Percentiles rank a stretch among this genome's conserved stretches.
Evolutionary conservation across 2,113 vertebrate genomes (phyloP).

Genomic region (Vombatus ursinus): DNA sequence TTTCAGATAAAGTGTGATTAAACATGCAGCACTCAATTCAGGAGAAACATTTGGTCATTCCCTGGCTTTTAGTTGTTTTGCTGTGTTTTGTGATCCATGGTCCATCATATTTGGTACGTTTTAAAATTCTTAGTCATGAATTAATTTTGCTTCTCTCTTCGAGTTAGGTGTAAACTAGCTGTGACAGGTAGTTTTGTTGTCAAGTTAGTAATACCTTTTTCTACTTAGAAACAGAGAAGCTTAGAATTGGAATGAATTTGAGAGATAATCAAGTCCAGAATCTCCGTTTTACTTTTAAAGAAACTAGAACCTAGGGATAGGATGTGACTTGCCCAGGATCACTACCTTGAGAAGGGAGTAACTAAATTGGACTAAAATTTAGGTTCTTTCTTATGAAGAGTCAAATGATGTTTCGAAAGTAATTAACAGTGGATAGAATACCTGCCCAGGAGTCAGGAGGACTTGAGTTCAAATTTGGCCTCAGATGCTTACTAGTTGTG

Average conservation of each 20-base stretch:
- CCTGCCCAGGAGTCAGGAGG: not conserved
- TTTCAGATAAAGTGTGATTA: slow-evolving; percentile 23
- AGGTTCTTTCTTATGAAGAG: not conserved
- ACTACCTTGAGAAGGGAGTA: not conserved
- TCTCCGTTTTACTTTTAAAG: not conserved
- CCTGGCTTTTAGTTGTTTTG: slow-evolving; percentile 25
- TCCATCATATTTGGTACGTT: slow-evolving; percentile 58
- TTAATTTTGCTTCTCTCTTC: not conserved
- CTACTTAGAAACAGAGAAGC: not conserved
- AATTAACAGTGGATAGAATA: not conserved
- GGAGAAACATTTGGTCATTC: not conserved
- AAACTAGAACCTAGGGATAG: not conserved
- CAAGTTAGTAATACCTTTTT: not conserved
- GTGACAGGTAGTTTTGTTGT: not conserved
- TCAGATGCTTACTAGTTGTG: not conserved
- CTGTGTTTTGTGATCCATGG: slow-evolving; percentile 16
- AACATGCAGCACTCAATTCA: slow-evolving; percentile 58
- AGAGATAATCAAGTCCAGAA: not conserved
- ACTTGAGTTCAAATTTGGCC: not conserved
- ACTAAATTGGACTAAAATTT: not conserved
- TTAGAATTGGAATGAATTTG: not conserved
- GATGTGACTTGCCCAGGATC: not conserved
- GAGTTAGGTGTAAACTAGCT: not conserved
- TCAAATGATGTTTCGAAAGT: not conserved
- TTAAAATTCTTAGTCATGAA: too few relatives aligned